Conservation (phyloP, 2,888 invertebrate genomes). For the Yponomeuta evonymella region DNA sequence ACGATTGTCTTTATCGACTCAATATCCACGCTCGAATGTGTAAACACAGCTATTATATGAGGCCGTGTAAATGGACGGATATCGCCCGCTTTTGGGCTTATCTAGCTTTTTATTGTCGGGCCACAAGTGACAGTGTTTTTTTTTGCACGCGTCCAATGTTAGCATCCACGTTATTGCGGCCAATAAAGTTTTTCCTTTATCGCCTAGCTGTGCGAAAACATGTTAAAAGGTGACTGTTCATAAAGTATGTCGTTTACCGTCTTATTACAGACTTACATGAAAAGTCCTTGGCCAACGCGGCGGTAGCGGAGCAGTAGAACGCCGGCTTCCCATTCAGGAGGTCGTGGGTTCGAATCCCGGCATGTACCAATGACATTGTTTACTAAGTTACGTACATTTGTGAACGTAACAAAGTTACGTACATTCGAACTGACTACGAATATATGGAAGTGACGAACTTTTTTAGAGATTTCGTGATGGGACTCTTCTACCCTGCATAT, state of each 20-base stretch:
- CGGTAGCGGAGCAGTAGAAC: too few relatives aligned
- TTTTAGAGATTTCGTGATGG: too few relatives aligned
- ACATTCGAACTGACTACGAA: too few relatives aligned
- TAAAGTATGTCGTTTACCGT: background rate
- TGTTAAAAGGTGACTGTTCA: background rate
- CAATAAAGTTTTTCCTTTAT: constrained; percentile 3
- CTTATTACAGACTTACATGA: too few relatives aligned
- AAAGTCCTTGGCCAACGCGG: too few relatives aligned
- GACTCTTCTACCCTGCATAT: background rate
- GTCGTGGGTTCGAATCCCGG: too few relatives aligned
- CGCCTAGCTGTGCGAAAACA: background rate
- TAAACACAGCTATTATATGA: constrained; percentile 37
- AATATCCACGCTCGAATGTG: constrained; percentile 44
- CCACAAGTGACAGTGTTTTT: constrained; percentile 1
- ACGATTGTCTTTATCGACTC: constrained; percentile 55
- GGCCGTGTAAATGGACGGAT: constrained; percentile 37
- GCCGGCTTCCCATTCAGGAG: too few relatives aligned
- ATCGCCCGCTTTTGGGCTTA: constrained; percentile 36
- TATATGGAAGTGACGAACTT: too few relatives aligned
- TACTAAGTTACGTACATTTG: too few relatives aligned
- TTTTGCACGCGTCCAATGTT: background rate
- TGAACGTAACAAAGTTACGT: too few relatives aligned
- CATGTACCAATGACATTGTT: too few relatives aligned
- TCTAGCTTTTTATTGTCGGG: constrained; percentile 32
- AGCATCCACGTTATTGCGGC: background rate